A percentile compares a stretch with the other conserved stretches of the same genome.
Conservation (phyloP, 2,888 invertebrate genomes). For the Torymus aiolomorphi region DNA sequence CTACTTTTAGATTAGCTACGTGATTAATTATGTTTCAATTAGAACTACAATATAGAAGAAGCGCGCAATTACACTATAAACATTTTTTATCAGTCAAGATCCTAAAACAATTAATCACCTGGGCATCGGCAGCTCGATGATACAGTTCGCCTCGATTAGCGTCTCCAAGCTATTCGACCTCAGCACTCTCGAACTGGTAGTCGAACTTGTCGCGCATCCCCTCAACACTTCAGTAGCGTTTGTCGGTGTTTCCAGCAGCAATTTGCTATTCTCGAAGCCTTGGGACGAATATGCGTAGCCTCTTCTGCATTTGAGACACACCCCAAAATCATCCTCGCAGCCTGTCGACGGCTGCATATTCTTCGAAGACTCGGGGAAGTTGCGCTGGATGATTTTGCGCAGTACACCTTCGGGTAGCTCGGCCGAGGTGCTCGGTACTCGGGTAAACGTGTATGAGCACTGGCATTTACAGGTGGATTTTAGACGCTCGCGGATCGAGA, state of each 20-base stretch:
- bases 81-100: too few species aligned
- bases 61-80: too few species aligned
- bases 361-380: slow-evolving; percentile 72
- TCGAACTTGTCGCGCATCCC: slow-evolving; percentile 64
- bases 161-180: slow-evolving; percentile 70
- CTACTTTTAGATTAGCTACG: not conserved
- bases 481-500: slow-evolving; percentile 51
- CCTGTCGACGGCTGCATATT: slow-evolving; percentile 65
- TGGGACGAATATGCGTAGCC: slow-evolving; percentile 60
- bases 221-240: slow-evolving; percentile 85
- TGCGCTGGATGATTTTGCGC: slow-evolving; percentile 72
- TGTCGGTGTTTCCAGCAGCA: slow-evolving; percentile 83
- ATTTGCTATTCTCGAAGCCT: slow-evolving; percentile 64
- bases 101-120: slow-evolving; percentile 70
- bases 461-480: slow-evolving; percentile 65
- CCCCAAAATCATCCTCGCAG: slow-evolving; percentile 57
- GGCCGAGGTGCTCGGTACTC: slow-evolving; percentile 71
- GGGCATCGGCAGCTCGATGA: slow-evolving; percentile 80
- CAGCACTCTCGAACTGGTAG: slow-evolving; percentile 55
- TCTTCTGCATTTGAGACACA: slow-evolving; percentile 69
- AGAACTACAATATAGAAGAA: slow-evolving; percentile 7
- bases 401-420: slow-evolving; percentile 70
- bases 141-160: slow-evolving; percentile 71
- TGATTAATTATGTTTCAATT: too few species aligned
- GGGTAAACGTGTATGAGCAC: slow-evolving; percentile 67